Evolutionary conservation across 1,140 invertebrate genomes (phyloP), one percentile per base, ranked within the genome.

Genomic region (Drosophila bocqueti): DNA sequence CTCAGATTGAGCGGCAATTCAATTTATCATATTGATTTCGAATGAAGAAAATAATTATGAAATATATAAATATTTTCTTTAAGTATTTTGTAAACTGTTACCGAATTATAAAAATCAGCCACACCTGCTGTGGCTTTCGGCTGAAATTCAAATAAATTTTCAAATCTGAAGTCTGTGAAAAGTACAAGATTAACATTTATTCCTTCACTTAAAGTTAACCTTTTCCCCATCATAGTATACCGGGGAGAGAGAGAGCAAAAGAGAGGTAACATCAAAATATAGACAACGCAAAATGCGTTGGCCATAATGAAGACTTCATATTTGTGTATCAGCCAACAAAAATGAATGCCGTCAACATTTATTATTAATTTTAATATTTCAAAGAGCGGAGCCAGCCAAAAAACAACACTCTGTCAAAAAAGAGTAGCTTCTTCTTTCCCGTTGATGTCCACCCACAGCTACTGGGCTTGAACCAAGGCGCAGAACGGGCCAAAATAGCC

Each of bases 331-430:
- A 72, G 61, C 65, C 83, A 66, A 67, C 65, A 72, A 73, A 81
- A 89, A 86, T 83, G 65, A 80, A 81, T 76, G 60, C 68, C 64
- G 77, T 78, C 73, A 74, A 57, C 85, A 89, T 89, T 85, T 75
- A 89, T 90, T 89, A 89, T 90, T 89, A 90, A 89, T 90, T 90
- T 90, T 90, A 89, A 90, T 89, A 90, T 89, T 79, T 84, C 66
- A 90, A 89, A 84, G 81, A 83, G 72, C 59, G 52, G 54, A 52
- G 21, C 60, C 58, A 64, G 57, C 42, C 63, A 58, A 76, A 59
- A 74, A 68, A 42, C n/a, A 52, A 36, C 15, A 58, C 16, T 34
- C 10, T 38, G 26, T 16, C n/a, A 40, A 55, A 50, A 50, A 26
- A 57, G 66, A 10, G 38, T 4, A 13, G 18, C 18, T 8, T 7